A percentile compares a stretch with the other conserved stretches of the same genome.
Conservation (phyloP, 1,140 invertebrate genomes). For the Muscidifurax raptorellus region DNA sequence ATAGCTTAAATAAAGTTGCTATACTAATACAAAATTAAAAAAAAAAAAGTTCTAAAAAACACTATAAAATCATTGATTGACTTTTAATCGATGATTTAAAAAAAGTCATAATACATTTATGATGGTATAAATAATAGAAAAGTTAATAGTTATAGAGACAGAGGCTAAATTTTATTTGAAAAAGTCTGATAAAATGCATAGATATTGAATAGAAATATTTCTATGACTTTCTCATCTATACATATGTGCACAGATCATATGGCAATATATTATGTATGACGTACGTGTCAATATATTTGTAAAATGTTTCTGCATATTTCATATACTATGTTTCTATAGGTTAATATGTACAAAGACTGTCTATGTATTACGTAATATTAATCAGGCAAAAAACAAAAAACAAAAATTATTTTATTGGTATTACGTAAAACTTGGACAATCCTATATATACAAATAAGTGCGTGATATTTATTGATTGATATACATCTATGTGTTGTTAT, state of each 20-base stretch:
- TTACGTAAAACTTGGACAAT: neutral
- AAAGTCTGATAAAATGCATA: constrained; percentile 44
- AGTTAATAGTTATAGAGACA: constrained; percentile 24
- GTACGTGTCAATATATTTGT: constrained; percentile 45
- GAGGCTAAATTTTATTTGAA: constrained; percentile 38
- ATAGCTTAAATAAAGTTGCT: constrained; percentile 47
- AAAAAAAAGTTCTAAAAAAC: constrained; percentile 41
- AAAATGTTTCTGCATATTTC: constrained; percentile 47
- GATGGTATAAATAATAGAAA: constrained; percentile 52
- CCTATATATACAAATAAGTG: constrained; percentile 52
- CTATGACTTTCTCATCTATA: constrained; percentile 54
- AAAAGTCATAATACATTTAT: constrained; percentile 52
- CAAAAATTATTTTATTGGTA: neutral
- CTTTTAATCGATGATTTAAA: constrained; percentile 45
- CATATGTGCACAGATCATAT: constrained; percentile 54
- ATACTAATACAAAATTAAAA: constrained; percentile 51
- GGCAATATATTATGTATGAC: constrained; percentile 58
- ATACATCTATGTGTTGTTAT: constrained; percentile 32
- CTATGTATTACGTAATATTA: neutral
- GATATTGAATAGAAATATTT: constrained; percentile 55
- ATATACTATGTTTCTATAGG: constrained; percentile 43
- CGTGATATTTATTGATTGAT: constrained; percentile 41
- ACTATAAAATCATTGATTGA: constrained; percentile 42
- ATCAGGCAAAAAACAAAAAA: neutral
- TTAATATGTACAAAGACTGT: constrained; percentile 26